phyloP scores from a whole-genome alignment of 1,140 invertebrate genomes.

The Cydia pomonella region DNA sequence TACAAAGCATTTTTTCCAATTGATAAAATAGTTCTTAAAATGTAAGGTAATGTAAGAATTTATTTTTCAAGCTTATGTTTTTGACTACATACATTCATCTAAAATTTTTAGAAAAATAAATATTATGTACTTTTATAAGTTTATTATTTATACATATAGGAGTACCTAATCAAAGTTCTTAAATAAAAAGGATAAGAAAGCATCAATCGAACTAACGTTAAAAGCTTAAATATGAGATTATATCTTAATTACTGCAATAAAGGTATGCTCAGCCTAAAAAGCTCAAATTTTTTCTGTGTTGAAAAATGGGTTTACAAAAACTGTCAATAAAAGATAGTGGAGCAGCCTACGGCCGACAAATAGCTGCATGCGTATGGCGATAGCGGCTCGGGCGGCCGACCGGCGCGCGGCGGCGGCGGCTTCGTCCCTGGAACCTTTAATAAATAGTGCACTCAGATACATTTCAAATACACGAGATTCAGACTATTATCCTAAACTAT shows the following conservation, averaged over 20 bases:
- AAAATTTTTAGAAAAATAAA: neutral
- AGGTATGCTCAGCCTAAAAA: constrained; percentile 64
- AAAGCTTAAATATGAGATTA: constrained; percentile 64
- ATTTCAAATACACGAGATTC: constrained; percentile 34
- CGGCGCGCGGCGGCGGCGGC: constrained; percentile 32
- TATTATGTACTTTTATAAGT: constrained; percentile 14
- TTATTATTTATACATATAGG: constrained; percentile 32
- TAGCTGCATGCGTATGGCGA: constrained; percentile 63
- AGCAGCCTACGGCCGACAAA: constrained; percentile 60
- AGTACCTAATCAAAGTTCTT: constrained; percentile 40
- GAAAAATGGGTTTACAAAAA: constrained; percentile 67
- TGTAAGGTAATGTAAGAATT: too few relatives aligned
- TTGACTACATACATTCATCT: too few relatives aligned
- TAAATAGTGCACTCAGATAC: constrained; percentile 62
- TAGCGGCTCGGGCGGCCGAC: constrained; percentile 40
- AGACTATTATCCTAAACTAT: neutral
- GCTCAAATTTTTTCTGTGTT: constrained; percentile 67
- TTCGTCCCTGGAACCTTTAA: constrained; percentile 49
- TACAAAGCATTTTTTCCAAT: too few relatives aligned
- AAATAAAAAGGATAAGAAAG: constrained; percentile 36
- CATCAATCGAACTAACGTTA: constrained; percentile 51
- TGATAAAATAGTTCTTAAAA: too few relatives aligned
- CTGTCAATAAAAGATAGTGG: constrained; percentile 64
- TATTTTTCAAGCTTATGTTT: too few relatives aligned
- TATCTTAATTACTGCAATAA: constrained; percentile 78